Evolutionary conservation across 2,888 invertebrate genomes (phyloP), one percentile per base, ranked within the genome.

Genomic region (Agonum fuliginosum): DNA sequence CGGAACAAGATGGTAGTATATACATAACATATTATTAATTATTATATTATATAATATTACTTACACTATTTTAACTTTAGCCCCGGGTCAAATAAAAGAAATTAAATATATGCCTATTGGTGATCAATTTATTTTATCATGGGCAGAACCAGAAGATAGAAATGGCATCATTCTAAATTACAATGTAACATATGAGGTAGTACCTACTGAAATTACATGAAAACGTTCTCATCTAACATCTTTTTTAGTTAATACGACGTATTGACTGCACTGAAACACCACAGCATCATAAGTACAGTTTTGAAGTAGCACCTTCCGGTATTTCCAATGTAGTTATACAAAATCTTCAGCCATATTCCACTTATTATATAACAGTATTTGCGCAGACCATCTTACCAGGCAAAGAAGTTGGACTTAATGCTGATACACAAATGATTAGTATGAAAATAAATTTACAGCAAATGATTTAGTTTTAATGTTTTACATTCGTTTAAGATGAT

Each of bases 121-220:
- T 17, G 22, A 12, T 30, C 1, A 34, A 8, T 3, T 75, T 22
- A 10, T 19, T 30, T 5, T 75, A 6, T 27, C 67, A 3, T 75
- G 75, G 75, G 4, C 34, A 2, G 20, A 30, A 12, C 75, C 75
- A n/a, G 6, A 19, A 22, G 67, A 46, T 6, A 1, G 14, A 17
- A 75, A 75, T 51, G 75, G 75, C 17, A 3, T 10, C 6, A 67
- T 75, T 3, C 27, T 8, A 34, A 22, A 34, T 2, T 75, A 75
- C 22, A 51, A 19, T 10, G 24, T 75, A 10, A 19, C 17, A 27
- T 67, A 65, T 14, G 14, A 46, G 27, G 74, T 74, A 46, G n/a
- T 62, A 27, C 37, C 37, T 5, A 67, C 10, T n/a, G 30, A 12
- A 54, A 14, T 54, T 54, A 22, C 10, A 10, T 51, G 6, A 51